Base-by-base conservation (phyloP, 2,888 invertebrate species). In the Thymelicus lineola region DNA sequence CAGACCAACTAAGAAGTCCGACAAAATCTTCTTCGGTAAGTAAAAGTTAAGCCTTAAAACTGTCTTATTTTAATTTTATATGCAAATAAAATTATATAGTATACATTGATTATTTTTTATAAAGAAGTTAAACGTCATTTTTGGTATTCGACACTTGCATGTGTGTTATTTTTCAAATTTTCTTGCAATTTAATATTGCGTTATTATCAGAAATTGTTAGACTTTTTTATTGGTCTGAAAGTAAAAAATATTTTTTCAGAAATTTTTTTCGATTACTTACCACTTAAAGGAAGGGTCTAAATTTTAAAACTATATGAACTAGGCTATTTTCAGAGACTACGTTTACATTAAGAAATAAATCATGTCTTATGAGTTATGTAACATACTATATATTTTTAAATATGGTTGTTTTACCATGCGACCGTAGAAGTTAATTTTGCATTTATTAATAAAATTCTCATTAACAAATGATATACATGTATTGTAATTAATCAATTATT, bases 321-420 rank as follows among this genome's bases (percentile, higher is more conserved):
- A 79, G 80, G 81, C 79, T 87, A 86, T 86, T 86, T 86, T 86
- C 83, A 78, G 82, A 87, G 75, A 81, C 81, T 72, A 71, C 80
- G 76, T 78, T 81, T 80, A 81, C 76, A 77, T 77, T 82, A 36
- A 58, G 20, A 58, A 10, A 58, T n/a, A 1, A 46, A 58, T 46
- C n/a, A 48, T 58, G 17, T 17, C 42, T 59, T 58, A 9, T n/a
- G n/a, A 28, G 0, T 20, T 28, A 28, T 50, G 55, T 55, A 55
- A 46, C 20, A 35, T 36, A 36, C 35, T 36, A 46, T 55, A 68
- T 68, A 68, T 62, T 68, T 62, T 68, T 14, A 57, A 67, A 67
- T 46, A 38, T 55, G 65, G 64, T 71, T 71, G 67, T 64, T 64
- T 50, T 67, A 62, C 77, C 55, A 69, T 20, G 50, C 70, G 73